A percentile compares a stretch with the other conserved stretches of the same genome.
Conservation (phyloP, 2,888 invertebrate species). For the Meteorus colon region DNA sequence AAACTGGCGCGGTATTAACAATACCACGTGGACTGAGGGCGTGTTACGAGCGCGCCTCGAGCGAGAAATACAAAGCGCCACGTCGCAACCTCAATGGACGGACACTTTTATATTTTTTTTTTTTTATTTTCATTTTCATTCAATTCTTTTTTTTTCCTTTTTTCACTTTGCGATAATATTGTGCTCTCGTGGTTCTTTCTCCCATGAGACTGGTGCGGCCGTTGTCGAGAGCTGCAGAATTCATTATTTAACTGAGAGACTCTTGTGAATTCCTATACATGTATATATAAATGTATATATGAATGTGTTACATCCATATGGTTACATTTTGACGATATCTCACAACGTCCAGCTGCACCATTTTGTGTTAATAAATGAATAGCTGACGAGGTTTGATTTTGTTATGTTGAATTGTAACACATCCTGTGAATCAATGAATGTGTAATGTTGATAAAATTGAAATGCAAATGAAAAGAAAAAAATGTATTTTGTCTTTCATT, state of each 20-base stretch:
- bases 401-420: background rate
- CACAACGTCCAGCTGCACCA: background rate
- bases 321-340: background rate
- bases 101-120: constrained; percentile 9
- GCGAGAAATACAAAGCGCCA: constrained; percentile 35
- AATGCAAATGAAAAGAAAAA: background rate
- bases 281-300: background rate
- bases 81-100: constrained; percentile 20
- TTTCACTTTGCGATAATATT: constrained; percentile 35
- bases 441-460: background rate
- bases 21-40: constrained; percentile 29
- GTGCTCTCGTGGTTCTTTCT: constrained; percentile 12
- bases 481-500: no score
- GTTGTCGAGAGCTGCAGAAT: constrained; percentile 6
- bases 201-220: background rate
- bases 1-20: constrained; percentile 29
- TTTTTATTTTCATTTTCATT: background rate
- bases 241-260: constrained; percentile 8
- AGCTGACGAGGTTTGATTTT: background rate
- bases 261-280: constrained; percentile 1
- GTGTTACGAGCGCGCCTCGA: constrained; percentile 29
- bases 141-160: constrained; percentile 9
- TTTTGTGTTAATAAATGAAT: constrained; percentile 1
- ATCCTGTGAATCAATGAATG: background rate
- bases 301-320: background rate